Base-by-base conservation (phyloP, 2,888 invertebrate species). In the Synergus japonicus region DNA sequence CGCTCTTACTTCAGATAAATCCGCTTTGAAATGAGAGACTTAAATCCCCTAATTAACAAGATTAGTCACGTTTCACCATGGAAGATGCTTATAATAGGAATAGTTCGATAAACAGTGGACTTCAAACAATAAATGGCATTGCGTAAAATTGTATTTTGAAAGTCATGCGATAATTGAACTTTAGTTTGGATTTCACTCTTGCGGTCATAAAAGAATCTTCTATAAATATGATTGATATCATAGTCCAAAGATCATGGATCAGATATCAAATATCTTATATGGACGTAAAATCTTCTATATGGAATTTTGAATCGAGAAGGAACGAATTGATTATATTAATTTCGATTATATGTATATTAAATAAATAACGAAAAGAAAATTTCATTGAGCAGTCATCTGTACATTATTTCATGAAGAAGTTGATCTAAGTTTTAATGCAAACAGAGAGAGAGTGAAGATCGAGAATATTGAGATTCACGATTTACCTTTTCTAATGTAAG, bases 401-500 rank as follows among this genome's bases (percentile, higher is more conserved):
- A 49, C 13, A 13, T 4, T 15, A 49, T 49, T 46, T 46, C 3
- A 9, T 4, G 10, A 46, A 46, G 12, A 12, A 46, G 10, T 8
- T 43, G 43, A 46, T 46, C 4, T 54, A 8, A 54, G n/a, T n/a
- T 69, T 49, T 29, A 29, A 37, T 49, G 4, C 7, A 69, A 67
- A 67, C 46, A 49, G 1, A 44, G 18, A 44, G 18, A 22, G 18
- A 13, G 46, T 22, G 29, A 69, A 46, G 76, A 73, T 80, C 64
- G 73, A 41, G 29, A 69, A 46, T 73, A 73, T 80, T 58, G 73
- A 41, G 67, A 76, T 41, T 44, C 43, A 43, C 76, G 64, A 76
- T 41, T 37, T 49, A 43, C 76, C 65, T 80, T 80, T 79, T 77
- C 78, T 67, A 78, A 63, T 13, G 60, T 54, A 65, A 82, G 9